A percentile compares a stretch with the other conserved stretches of the same genome.
Conservation (phyloP, 2,797 vertebrate genomes). For the Pseudomugil tenellus region DNA sequence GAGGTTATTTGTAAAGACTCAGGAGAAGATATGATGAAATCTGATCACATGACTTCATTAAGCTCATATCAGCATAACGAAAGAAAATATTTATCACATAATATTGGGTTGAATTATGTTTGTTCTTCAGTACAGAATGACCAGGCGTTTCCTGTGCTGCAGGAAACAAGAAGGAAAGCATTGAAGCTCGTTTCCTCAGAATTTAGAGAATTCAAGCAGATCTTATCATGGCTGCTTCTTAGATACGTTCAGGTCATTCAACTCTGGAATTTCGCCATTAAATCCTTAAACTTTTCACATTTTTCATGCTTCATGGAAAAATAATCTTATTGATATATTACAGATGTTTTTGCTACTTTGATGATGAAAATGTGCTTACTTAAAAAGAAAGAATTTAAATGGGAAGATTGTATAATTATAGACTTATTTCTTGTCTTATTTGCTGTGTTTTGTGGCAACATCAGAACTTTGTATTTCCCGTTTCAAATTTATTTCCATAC, state of each 20-base stretch:
- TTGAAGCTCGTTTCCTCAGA: too few species aligned
- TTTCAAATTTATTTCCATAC: background rate
- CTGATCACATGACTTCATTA: background rate
- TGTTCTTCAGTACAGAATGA: background rate
- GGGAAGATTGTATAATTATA: background rate
- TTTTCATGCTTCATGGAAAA: background rate
- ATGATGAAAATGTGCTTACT: too few species aligned
- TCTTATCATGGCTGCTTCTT: background rate
- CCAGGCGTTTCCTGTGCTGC: background rate
- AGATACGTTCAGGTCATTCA: background rate
- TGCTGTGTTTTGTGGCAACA: background rate
- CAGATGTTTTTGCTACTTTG: too few species aligned
- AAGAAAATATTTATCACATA: background rate
- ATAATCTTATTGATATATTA: background rate
- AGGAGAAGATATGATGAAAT: too few species aligned
- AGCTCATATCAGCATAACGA: background rate
- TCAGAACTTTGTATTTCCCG: background rate
- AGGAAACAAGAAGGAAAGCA: background rate
- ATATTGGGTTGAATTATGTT: background rate
- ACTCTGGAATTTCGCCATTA: background rate
- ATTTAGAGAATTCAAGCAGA: background rate
- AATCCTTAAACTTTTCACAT: background rate
- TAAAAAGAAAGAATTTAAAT: too few species aligned
- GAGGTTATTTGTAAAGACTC: background rate
- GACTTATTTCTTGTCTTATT: background rate